These are phyloP conservation scores for Lophotriccus pileatus DNA, from an alignment of 2,797 vertebrate species.

Conservation along the genomic window DNA sequence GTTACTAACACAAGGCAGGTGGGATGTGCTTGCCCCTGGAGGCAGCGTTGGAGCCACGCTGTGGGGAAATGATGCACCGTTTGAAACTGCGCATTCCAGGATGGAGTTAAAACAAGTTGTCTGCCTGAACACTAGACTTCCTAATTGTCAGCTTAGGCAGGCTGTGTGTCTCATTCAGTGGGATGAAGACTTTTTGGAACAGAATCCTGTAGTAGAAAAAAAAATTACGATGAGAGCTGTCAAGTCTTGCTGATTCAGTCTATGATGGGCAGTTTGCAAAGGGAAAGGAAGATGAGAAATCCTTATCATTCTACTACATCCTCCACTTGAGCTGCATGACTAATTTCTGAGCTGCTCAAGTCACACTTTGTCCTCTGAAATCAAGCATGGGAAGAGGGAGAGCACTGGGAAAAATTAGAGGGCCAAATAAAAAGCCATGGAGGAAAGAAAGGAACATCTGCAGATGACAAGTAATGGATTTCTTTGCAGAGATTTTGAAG, in stretches of 20 bases:
- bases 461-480: not conserved
- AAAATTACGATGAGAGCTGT: not conserved
- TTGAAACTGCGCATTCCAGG: not conserved
- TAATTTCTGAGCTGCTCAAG: not conserved
- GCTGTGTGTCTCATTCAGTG: not conserved
- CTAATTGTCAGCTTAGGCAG: not conserved
- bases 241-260: constrained; percentile 1
- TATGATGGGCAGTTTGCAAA: not conserved
- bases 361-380: not conserved
- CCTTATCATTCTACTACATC: not conserved
- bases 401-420: not conserved
- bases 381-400: not conserved
- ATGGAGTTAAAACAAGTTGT: not conserved
- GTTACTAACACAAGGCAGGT: not conserved
- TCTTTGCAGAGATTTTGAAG: not conserved
- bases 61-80: not conserved
- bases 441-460: not conserved
- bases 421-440: not conserved
- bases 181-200: not conserved
- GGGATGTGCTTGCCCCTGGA: not conserved
- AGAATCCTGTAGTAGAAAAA: not conserved
- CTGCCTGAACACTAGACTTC: not conserved
- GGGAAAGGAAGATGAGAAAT: not conserved
- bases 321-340: not conserved
- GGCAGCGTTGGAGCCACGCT: not conserved